A percentile compares a stretch with the other conserved stretches of the same genome.
Evolutionary conservation across 1,140 invertebrate genomes (phyloP).

Genomic region (Drosophila insularis): DNA sequence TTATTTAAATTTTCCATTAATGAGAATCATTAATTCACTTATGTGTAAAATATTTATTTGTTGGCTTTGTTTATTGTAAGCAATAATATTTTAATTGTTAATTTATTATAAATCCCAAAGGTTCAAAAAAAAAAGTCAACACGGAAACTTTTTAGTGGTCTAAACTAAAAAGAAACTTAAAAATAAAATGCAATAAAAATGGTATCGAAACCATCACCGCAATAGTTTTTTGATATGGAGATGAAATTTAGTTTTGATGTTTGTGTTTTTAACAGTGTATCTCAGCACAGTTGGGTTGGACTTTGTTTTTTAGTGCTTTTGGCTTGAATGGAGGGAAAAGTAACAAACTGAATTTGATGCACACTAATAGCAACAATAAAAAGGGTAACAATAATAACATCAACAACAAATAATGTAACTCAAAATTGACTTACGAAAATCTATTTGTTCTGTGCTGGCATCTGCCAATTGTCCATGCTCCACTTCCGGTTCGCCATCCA

Average conservation of each 20-base stretch:
- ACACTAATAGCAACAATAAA: constrained; percentile 37
- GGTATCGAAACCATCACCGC: too few relatives aligned
- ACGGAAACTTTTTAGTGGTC: too few relatives aligned
- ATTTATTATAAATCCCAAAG: too few relatives aligned
- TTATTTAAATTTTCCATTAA: too few relatives aligned
- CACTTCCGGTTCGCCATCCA: constrained; percentile 33
- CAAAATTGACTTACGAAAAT: constrained; percentile 80
- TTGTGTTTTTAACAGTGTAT: not conserved
- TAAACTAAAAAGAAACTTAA: too few relatives aligned
- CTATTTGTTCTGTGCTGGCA: constrained; percentile 70
- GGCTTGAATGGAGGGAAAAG: constrained; percentile 17
- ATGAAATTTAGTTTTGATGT: not conserved
- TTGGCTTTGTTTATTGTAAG: too few relatives aligned
- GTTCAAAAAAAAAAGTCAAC: too few relatives aligned
- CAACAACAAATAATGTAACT: constrained; percentile 37
- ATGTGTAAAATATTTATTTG: too few relatives aligned
- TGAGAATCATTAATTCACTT: too few relatives aligned
- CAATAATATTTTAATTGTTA: too few relatives aligned
- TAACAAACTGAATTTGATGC: constrained; percentile 69
- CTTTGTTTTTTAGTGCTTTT: not conserved
- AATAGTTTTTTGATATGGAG: not conserved
- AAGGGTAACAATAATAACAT: constrained; percentile 9
- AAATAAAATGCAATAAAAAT: too few relatives aligned
- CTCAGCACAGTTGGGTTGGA: not conserved
- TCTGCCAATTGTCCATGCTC: constrained; percentile 69